Evolutionary conservation across 2,888 invertebrate species (phyloP).

Genomic region (Andrena flavipes): DNA sequence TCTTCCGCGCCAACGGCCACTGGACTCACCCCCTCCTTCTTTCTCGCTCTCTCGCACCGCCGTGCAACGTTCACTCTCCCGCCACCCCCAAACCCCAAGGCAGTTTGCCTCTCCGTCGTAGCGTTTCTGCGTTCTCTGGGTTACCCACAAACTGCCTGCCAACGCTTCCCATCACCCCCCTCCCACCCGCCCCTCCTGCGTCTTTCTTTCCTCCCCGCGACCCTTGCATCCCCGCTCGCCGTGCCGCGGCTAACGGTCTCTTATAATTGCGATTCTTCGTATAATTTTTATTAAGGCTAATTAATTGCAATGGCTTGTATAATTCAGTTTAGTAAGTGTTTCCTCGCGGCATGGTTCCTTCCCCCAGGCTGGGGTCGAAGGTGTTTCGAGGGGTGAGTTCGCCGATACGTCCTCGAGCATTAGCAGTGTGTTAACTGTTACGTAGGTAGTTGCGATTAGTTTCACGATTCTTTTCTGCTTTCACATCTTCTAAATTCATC

Average conservation of each 20-base stretch:
- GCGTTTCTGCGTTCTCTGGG: constrained; percentile 50
- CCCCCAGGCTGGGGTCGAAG: not conserved
- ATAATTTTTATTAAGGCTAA: constrained; percentile 84
- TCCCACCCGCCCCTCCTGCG: constrained; percentile 18
- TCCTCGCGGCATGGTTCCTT: constrained; percentile 11
- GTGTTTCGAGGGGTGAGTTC: not conserved
- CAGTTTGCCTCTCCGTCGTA: constrained; percentile 50
- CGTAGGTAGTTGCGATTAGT: too few relatives aligned
- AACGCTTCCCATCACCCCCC: constrained; percentile 59
- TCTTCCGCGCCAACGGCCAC: constrained; percentile 78
- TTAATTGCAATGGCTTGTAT: constrained; percentile 83
- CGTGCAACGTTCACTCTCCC: constrained; percentile 2
- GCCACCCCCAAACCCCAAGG: constrained; percentile 10
- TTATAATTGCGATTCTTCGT: constrained; percentile 82
- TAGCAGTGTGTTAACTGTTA: too few relatives aligned
- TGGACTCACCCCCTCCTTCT: constrained; percentile 65
- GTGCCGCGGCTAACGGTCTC: constrained; percentile 65
- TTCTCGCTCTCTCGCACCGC: not conserved
- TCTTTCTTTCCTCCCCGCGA: constrained; percentile 29
- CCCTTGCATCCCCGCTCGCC: constrained; percentile 7
- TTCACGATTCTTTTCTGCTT: not conserved
- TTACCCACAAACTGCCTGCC: constrained; percentile 69
- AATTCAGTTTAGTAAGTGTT: constrained; percentile 75
- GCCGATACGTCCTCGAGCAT: not conserved
- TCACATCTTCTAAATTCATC: too few relatives aligned